Percentiles rank a stretch among this genome's conserved stretches.
These are phyloP conservation scores for Notiomystis cincta DNA, from an alignment of 2,113 vertebrate genomes.

Conservation along the genomic window DNA sequence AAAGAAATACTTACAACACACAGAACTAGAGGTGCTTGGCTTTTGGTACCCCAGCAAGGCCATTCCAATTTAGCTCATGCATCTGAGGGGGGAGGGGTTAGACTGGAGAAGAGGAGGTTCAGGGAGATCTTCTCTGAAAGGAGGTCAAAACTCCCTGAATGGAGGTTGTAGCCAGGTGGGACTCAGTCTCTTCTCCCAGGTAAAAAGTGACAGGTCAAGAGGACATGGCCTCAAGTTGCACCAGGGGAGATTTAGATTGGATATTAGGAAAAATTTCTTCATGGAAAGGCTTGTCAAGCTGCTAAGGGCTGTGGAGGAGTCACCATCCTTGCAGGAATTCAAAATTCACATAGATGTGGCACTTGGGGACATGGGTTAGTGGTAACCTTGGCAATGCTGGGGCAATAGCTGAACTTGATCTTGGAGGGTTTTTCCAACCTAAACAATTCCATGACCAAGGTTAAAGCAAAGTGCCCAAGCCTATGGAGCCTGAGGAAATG, in stretches of 20 bases:
- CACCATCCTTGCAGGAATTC: not conserved
- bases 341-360: not conserved
- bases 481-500: not conserved
- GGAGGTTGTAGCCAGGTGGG: not conserved
- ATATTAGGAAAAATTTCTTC: not conserved
- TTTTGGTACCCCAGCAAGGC: not conserved
- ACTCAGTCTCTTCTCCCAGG: not conserved
- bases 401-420: rapidly evolving
- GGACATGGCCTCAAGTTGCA: not conserved
- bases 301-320: not conserved
- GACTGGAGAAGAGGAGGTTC: not conserved
- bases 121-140: not conserved
- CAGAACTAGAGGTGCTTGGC: not conserved
- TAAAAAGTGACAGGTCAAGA: not conserved
- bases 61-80: rapidly evolving
- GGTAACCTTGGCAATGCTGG: not conserved
- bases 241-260: not conserved
- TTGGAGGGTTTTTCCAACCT: not conserved
- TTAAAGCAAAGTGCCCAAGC: not conserved
- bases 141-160: not conserved
- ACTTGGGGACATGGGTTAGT: not conserved
- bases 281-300: not conserved
- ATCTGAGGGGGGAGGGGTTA: not conserved
- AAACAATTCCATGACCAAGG: not conserved
- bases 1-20: too few species aligned